A percentile compares a stretch with the other conserved stretches of the same genome.
phyloP scores from a whole-genome alignment of 2,797 vertebrate genomes.

The Scolopax bukidnonensis region DNA sequence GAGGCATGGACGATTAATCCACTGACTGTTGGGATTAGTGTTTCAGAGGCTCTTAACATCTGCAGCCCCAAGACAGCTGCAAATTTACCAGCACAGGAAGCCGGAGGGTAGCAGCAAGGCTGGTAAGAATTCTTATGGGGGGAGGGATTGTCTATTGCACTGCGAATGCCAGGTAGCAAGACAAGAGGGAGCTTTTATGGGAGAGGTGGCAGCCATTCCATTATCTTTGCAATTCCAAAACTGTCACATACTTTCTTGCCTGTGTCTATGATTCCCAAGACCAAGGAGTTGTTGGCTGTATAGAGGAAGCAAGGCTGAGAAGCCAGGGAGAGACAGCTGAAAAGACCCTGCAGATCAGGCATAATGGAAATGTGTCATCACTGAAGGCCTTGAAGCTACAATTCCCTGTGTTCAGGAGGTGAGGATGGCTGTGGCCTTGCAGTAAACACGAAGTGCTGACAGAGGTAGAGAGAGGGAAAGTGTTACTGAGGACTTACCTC shows the following conservation, averaged over 20 bases:
- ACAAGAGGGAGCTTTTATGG: not conserved
- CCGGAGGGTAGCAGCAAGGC: not conserved
- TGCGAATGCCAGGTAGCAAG: not conserved
- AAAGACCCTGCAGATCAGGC: not conserved
- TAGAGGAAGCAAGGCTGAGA: not conserved
- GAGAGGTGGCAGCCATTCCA: not conserved
- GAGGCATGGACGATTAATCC: slow-evolving; percentile 46
- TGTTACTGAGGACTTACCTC: not conserved
- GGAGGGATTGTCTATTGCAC: not conserved
- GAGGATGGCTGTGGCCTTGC: not conserved
- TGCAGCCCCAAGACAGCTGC: slow-evolving; percentile 25
- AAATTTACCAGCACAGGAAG: slow-evolving; percentile 7
- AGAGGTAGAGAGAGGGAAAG: not conserved
- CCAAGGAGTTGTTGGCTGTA: not conserved
- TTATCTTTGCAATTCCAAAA: not conserved
- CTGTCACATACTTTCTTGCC: not conserved
- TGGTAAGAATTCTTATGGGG: slow-evolving; percentile 27
- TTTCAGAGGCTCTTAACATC: slow-evolving; percentile 51
- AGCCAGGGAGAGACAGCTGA: not conserved
- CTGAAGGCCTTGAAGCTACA: not conserved
- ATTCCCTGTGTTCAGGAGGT: not conserved
- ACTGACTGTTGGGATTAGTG: slow-evolving; percentile 60
- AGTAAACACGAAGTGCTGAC: not conserved
- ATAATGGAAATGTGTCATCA: not conserved
- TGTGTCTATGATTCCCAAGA: not conserved